A percentile compares a stretch with the other conserved stretches of the same genome.
phyloP scores from a whole-genome alignment of 1,140 invertebrate genomes.

The Neodiprion virginianus region DNA sequence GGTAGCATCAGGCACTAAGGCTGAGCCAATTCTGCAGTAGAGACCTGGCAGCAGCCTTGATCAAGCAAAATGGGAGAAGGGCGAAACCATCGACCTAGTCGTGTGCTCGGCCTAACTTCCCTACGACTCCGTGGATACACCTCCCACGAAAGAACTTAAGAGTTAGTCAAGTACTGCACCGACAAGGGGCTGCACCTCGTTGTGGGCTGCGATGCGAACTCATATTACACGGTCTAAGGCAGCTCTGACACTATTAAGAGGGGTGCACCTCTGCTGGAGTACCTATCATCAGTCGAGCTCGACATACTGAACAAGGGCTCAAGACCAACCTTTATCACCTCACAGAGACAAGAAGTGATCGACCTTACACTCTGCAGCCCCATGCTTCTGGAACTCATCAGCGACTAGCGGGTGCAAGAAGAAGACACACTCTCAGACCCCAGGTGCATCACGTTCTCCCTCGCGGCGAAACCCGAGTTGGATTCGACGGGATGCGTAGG shows the following conservation, averaged over 20 bases:
- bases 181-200: slow-evolving; percentile 21
- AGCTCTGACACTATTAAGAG: slow-evolving; percentile 34
- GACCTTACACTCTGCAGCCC: neutral
- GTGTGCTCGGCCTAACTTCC: slow-evolving; percentile 15
- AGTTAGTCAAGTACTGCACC: slow-evolving; percentile 9
- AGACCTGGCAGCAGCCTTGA: neutral
- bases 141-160: slow-evolving; percentile 14
- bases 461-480: neutral
- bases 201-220: slow-evolving; percentile 37
- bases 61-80: neutral
- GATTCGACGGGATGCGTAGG: neutral
- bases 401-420: neutral
- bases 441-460: slow-evolving; percentile 12
- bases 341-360: neutral
- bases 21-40: neutral
- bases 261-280: slow-evolving; percentile 31
- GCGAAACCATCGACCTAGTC: neutral
- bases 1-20: neutral
- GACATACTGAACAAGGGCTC: slow-evolving; percentile 27
- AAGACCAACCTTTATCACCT: slow-evolving; percentile 5
- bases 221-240: slow-evolving; percentile 33
- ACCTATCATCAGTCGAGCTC: slow-evolving; percentile 22
- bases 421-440: slow-evolving; percentile 24
- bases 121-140: slow-evolving; percentile 16
- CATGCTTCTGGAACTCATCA: neutral